phyloP scores from a whole-genome alignment of 2,113 vertebrate species.

The Theropithecus gelada region DNA sequence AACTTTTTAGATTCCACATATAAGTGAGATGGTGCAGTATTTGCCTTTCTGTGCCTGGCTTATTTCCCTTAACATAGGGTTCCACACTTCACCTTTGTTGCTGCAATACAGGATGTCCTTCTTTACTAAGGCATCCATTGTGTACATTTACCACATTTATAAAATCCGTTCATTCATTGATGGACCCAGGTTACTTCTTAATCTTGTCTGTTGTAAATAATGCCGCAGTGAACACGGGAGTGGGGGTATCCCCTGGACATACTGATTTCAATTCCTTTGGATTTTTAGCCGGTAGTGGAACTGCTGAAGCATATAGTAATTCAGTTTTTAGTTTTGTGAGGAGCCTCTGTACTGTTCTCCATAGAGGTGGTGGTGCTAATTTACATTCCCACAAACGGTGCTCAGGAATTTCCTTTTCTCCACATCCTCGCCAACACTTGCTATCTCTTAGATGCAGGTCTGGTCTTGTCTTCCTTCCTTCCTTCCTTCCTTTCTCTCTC shows the following conservation, averaged over 20 bases:
- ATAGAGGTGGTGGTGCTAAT: background rate
- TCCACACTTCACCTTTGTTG: background rate
- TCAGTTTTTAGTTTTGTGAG: background rate
- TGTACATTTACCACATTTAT: background rate
- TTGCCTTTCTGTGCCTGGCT: background rate
- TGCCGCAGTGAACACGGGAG: background rate
- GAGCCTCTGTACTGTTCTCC: background rate
- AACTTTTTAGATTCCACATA: background rate
- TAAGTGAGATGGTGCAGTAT: background rate
- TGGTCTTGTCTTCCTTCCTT: too few relatives aligned
- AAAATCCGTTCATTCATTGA: background rate
- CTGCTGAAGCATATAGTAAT: background rate
- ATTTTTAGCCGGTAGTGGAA: background rate
- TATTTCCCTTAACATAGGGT: background rate
- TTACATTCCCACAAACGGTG: background rate
- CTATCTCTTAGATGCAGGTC: background rate
- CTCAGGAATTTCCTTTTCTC: background rate
- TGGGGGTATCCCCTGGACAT: fast-evolving
- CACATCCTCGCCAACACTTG: background rate
- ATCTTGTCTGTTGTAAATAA: background rate
- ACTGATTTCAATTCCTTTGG: background rate
- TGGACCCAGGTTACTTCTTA: background rate
- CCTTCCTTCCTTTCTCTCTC: fast-evolving
- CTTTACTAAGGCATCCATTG: background rate
- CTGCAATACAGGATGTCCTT: background rate